Evolutionary conservation across 2,888 invertebrate genomes (phyloP).

Genomic region (Leptinotarsa tumamoca): DNA sequence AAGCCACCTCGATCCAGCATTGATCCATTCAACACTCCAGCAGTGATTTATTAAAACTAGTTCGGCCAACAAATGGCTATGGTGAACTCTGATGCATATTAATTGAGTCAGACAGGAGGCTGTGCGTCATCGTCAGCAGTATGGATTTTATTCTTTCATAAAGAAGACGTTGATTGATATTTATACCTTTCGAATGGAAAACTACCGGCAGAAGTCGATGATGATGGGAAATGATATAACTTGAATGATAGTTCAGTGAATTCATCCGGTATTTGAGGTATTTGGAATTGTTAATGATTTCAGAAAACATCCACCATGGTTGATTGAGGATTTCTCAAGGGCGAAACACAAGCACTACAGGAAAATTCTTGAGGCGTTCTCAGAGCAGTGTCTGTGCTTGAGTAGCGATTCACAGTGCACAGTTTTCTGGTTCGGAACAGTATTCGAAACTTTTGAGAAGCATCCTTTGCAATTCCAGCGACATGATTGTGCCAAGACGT

Average conservation of each 20-base stretch:
- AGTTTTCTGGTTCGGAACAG: too few species aligned
- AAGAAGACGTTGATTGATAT: conserved; percentile 51
- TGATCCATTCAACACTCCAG: conserved; percentile 9
- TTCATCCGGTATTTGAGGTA: background rate
- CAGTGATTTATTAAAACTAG: conserved; percentile 53
- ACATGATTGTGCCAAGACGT: too few species aligned
- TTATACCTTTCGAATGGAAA: conserved; percentile 36
- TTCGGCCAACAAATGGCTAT: conserved; percentile 33
- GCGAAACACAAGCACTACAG: too few species aligned
- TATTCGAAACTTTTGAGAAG: too few species aligned
- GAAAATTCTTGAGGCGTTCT: too few species aligned
- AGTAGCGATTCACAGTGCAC: too few species aligned
- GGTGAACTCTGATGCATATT: conserved; percentile 48
- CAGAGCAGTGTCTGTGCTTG: too few species aligned
- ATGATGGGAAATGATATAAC: conserved; percentile 12
- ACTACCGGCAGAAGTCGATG: conserved; percentile 6
- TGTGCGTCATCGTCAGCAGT: conserved; percentile 51
- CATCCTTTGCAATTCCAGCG: too few species aligned
- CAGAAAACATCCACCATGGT: too few species aligned
- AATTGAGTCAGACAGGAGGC: conserved; percentile 50
- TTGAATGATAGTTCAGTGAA: conserved; percentile 5
- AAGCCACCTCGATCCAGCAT: background rate
- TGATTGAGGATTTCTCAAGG: too few species aligned
- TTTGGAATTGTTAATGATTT: too few species aligned
- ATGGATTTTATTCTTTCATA: conserved; percentile 37